Percentiles rank a stretch among this genome's conserved stretches.
Evolutionary conservation across 2,797 vertebrate genomes (phyloP).

Genomic region (Eulemur mongoz): DNA sequence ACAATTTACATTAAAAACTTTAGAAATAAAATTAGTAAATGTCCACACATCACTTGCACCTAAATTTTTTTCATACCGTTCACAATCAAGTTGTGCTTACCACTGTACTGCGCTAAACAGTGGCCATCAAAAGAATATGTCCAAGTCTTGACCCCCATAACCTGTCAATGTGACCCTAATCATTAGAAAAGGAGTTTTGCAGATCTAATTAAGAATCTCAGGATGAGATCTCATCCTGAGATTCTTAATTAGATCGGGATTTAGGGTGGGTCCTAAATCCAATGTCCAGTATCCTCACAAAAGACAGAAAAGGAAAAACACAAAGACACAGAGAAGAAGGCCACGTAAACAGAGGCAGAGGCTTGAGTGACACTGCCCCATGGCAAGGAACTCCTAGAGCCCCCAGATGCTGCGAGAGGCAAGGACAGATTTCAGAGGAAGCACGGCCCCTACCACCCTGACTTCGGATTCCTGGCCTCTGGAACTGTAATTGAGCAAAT

Average conservation of each 20-base stretch:
- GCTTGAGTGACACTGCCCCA: neutral
- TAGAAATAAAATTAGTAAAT: neutral
- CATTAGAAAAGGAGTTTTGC: neutral
- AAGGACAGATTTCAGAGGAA: neutral
- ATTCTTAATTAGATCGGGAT: neutral
- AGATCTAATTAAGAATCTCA: neutral
- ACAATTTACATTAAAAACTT: slow-evolving; percentile 42
- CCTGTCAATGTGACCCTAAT: neutral
- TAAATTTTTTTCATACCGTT: neutral
- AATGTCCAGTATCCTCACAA: neutral
- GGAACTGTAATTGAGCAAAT: neutral
- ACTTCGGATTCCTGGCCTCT: neutral
- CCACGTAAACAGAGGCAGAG: neutral
- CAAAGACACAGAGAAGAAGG: neutral
- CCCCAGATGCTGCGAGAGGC: neutral
- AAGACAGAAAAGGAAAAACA: neutral
- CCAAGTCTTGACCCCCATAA: neutral
- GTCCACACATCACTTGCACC: neutral
- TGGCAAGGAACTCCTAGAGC: neutral
- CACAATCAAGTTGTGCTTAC: neutral
- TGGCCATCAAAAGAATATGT: neutral
- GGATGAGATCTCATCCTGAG: neutral
- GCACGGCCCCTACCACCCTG: neutral
- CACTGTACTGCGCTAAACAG: neutral
- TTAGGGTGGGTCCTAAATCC: neutral